phyloP scores from a whole-genome alignment of 1,140 invertebrate genomes.

The Zaprionus africanus region DNA sequence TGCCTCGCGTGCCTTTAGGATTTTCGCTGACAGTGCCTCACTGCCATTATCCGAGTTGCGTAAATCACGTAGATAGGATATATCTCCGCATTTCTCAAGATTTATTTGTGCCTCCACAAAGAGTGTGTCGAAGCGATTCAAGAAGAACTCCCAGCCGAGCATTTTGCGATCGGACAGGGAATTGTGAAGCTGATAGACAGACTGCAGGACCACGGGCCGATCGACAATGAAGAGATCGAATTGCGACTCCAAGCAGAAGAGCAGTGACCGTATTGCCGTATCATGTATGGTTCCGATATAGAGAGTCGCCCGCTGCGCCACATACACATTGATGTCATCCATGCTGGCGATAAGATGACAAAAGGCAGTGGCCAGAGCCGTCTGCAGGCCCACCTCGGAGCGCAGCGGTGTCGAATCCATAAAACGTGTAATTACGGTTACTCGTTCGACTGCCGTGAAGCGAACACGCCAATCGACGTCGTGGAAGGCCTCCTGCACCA shows the following conservation, averaged over 20 bases:
- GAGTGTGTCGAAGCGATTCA: constrained; percentile 97
- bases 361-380: constrained; percentile 97
- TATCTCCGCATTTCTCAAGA: constrained; percentile 92
- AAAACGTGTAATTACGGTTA: constrained; percentile 95
- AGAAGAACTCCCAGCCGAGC: constrained; percentile 98
- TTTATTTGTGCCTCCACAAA: constrained; percentile 97
- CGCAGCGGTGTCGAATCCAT: constrained; percentile 95
- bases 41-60: constrained; percentile 95
- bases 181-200: constrained; percentile 97
- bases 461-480: constrained; percentile 94
- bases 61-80: constrained; percentile 93
- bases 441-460: constrained; percentile 97
- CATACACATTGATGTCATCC: constrained; percentile 97
- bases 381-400: constrained; percentile 93
- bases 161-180: constrained; percentile 95
- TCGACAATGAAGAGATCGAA: constrained; percentile 98
- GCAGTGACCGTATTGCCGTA: constrained; percentile 91
- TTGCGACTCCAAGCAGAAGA: constrained; percentile 95
- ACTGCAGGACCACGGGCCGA: constrained; percentile 98
- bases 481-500: constrained; percentile 97
- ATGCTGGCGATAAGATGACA: constrained; percentile 98
- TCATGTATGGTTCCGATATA: constrained; percentile 98
- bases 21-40: constrained; percentile 94
- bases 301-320: constrained; percentile 96
- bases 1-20: constrained; percentile 95